Base-by-base conservation (phyloP, 2,797 vertebrate genomes). In the Cyclura pinguis region DNA sequence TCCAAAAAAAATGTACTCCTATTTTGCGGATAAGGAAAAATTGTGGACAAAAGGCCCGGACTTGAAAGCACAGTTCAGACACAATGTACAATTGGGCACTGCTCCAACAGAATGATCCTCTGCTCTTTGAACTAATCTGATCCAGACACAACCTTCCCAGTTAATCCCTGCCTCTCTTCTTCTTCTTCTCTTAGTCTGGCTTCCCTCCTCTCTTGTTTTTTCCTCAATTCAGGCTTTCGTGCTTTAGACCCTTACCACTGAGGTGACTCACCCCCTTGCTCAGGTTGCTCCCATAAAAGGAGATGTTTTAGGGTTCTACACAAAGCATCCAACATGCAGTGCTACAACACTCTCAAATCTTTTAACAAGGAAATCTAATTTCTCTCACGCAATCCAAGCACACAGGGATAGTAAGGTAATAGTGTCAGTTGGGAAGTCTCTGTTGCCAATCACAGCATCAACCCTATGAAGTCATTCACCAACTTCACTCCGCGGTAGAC, bases 21-120 rank as follows among this genome's bases (percentile, higher is more conserved):
- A 86, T 35, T 59, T 86, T 59, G 69, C 77, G 81, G 32, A 73
- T 80, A 64, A 86, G 64, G 64, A n/a, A 62, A 80, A 86, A 72
- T 22, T 14, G 57, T 52, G 42, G 29, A 8, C 20, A 27, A 27
- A 69, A 78, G 50, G 12, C 69, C 20, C 14, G 81, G 76, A n/a
- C 52, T 72, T 74, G 62, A 69, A 88, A 50, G 14, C 9, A 29
- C n/a, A 18, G 14, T 6, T 50, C 16, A 38, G 24, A 22, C 32
- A 64, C 47, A 20, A 22, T 52, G 12, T 50, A 67, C 73, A 29
- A 67, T 35, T 55, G 24, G 57, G 42, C 20, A 16, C 22, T 35
- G 59, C 59, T 38, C 42, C 47, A 12, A 6, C 4, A 6, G 24
- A 55, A 22, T 55, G 32, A 78, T n/a, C 35, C 13, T 80, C 64